Evolutionary conservation across 2,113 vertebrate genomes (phyloP), one percentile per base, ranked within the genome.

Genomic region (Phycodurus eques): DNA sequence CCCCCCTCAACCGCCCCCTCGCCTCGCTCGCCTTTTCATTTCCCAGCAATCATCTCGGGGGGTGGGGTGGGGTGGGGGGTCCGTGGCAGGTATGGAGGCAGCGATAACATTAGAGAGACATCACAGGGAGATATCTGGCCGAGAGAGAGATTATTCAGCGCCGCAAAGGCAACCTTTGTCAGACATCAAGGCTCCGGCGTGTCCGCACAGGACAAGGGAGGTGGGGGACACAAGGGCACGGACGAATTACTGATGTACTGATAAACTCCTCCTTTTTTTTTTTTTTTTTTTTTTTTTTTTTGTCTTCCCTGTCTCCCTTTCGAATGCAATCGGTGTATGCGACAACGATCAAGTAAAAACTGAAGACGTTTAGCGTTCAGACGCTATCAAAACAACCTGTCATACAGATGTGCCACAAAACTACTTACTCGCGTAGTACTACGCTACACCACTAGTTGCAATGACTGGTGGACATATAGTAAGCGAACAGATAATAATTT

Each of bases 201-300:
- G 85, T 86, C 84, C 87, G 63, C 80, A 72, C 85, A 85, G 83
- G 85, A 78, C 79, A 60, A 31, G 77, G 43, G 79, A 71, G 42
- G 79, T 68, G 60, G 80, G 49, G 47, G 4, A 14, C 70, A 63
- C 75, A 87, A 82, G 77, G 85, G 86, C 88, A 90, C 70, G 72
- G 79, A 86, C 72, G 88, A 87, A 88, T 88, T 87, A 84, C 85
- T 87, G 88, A 90, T 90, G 81, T 72, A 67, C 77, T 67, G 90
- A 91, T 92, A 90, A 88, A 89, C 80, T 79, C 86, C 10, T 2
- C n/a, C n/a, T n/a, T n/a, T n/a, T n/a, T n/a, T n/a, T n/a, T 10
- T 19, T 39, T 63, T 42, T 63, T 63, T 9, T 20, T 42, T 14
- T 63, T 43, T 5, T 35, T 19, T 1, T n/a, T 44, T n/a, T 44